These are phyloP conservation scores for Cygnus buccinator DNA, from an alignment of 2,113 vertebrate species.

Conservation along the genomic window DNA sequence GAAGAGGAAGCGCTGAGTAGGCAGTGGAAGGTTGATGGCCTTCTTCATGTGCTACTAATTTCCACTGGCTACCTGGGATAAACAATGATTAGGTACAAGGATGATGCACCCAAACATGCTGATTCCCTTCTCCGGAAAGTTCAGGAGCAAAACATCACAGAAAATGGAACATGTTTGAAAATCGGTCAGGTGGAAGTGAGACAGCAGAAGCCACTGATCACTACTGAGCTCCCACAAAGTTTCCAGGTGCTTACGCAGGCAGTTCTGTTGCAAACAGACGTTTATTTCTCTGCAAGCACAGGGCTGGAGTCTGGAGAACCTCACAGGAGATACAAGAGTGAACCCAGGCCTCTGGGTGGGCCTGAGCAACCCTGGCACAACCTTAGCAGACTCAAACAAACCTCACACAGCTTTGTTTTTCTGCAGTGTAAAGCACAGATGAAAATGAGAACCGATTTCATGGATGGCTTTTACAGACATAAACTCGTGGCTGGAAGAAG, in stretches of 20 bases:
- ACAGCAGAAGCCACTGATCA: background rate
- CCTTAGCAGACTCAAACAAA: background rate
- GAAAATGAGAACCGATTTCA: background rate
- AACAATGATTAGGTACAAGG: background rate
- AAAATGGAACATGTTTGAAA: background rate
- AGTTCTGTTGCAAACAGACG: background rate
- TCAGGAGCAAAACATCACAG: background rate
- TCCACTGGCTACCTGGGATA: background rate
- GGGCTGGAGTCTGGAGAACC: background rate
- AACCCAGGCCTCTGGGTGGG: background rate
- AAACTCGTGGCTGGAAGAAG: background rate
- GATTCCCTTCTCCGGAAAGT: background rate
- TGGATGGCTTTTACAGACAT: background rate
- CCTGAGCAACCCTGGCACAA: background rate
- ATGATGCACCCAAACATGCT: background rate
- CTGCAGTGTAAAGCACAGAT: fast-evolving
- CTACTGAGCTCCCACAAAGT: background rate
- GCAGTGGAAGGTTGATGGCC: background rate
- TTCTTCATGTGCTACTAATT: background rate
- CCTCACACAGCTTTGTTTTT: background rate
- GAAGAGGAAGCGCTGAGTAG: background rate
- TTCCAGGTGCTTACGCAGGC: slow-evolving; percentile 48
- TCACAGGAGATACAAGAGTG: fast-evolving
- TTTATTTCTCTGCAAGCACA: background rate
- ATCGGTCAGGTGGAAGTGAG: background rate